phyloP scores from a whole-genome alignment of 2,888 invertebrate species.

The Cosmia pyralina region DNA sequence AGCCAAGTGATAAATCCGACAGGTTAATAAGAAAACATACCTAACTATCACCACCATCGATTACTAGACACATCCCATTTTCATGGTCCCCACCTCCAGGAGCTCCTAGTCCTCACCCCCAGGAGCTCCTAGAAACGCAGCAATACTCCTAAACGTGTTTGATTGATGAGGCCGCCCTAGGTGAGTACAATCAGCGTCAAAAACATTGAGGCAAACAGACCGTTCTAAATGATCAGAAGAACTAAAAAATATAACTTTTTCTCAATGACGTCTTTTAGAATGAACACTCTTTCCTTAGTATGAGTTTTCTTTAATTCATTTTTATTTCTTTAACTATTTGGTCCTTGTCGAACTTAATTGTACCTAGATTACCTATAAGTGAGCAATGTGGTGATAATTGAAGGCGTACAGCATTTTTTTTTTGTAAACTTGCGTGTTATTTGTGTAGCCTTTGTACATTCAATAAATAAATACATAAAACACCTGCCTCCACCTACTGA shows the following conservation, averaged over 20 bases:
- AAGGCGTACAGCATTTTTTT: background rate
- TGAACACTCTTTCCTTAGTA: background rate
- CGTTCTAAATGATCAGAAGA: background rate
- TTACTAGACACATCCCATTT: conserved; percentile 14
- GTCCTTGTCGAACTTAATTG: background rate
- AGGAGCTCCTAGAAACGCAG: conserved; percentile 10
- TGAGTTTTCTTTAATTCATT: background rate
- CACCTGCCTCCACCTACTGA: background rate
- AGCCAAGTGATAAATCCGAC: background rate
- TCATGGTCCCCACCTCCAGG: background rate
- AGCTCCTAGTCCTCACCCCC: background rate
- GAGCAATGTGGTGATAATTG: background rate
- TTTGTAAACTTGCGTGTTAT: background rate
- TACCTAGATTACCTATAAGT: background rate
- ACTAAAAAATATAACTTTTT: background rate
- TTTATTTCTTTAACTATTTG: background rate
- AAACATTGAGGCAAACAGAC: background rate
- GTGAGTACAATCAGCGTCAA: conserved; percentile 12
- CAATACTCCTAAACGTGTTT: conserved; percentile 23
- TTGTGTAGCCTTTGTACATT: background rate
- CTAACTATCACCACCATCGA: conserved; percentile 8
- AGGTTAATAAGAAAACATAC: conserved; percentile 20
- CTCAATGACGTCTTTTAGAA: background rate
- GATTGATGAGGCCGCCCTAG: conserved; percentile 43
- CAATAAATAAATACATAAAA: background rate